Conservation (phyloP, 2,888 invertebrate species). For the Sminthurides aquaticus region DNA sequence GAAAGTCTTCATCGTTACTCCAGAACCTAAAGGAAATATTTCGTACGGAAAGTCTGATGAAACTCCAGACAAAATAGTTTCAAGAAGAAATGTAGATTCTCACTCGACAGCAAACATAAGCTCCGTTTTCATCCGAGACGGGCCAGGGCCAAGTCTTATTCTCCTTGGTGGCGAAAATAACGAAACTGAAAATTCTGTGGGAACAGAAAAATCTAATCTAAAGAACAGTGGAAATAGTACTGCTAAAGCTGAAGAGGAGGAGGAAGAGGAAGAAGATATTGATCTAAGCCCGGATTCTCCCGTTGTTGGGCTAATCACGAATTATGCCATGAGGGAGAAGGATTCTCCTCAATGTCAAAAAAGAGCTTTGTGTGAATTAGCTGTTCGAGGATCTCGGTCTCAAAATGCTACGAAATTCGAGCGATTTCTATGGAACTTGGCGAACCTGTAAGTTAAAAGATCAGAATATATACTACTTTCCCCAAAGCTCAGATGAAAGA, state of each 20-base stretch:
- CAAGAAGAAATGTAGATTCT: neutral
- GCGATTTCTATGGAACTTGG: constrained; percentile 39
- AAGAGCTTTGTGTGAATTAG: constrained; percentile 40
- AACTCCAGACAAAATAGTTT: neutral
- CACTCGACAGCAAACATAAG: neutral
- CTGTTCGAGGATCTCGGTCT: constrained; percentile 27
- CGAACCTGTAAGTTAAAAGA: constrained; percentile 34
- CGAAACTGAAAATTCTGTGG: neutral
- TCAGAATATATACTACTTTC: too few species aligned
- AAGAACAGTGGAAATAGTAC: neutral
- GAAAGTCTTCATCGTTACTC: neutral
- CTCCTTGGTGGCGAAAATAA: neutral
- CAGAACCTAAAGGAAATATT: neutral
- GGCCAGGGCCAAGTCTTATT: neutral
- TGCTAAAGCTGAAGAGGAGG: neutral
- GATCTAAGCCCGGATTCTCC: constrained; percentile 39
- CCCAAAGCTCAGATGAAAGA: too few species aligned
- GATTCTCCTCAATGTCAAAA: constrained; percentile 38
- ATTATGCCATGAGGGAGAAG: constrained; percentile 35
- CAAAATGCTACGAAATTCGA: constrained; percentile 38
- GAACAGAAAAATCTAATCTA: neutral
- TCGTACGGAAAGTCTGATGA: neutral
- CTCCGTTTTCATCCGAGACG: neutral
- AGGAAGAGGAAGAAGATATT: constrained; percentile 14
- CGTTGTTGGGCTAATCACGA: constrained; percentile 39